Percentiles rank a stretch among this genome's conserved stretches.
phyloP scores from a whole-genome alignment of 2,888 invertebrate genomes.

The Agrochola lota region DNA sequence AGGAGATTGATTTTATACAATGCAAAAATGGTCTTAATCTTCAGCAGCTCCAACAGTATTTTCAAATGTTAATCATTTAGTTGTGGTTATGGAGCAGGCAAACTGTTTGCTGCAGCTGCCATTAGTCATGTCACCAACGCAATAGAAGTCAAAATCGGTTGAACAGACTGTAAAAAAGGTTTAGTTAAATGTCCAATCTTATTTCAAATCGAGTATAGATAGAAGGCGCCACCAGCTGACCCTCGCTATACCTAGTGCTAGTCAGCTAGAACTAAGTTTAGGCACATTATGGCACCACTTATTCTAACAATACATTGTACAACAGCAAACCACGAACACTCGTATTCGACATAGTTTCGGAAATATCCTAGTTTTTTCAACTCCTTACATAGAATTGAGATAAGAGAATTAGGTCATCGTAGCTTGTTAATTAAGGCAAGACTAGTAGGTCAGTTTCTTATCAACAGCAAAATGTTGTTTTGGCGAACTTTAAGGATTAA shows the following conservation, averaged over 20 bases:
- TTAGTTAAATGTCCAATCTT: too few species aligned
- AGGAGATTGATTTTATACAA: too few species aligned
- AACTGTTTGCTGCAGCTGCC: too few species aligned
- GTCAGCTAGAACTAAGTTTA: not conserved
- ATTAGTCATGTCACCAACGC: too few species aligned
- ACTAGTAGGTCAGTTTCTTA: slow-evolving; percentile 14
- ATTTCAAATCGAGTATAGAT: too few species aligned
- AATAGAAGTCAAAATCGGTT: too few species aligned
- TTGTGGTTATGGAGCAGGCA: too few species aligned
- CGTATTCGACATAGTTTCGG: not conserved
- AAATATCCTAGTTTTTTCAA: slow-evolving; percentile 21
- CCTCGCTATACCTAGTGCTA: not conserved
- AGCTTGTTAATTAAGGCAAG: slow-evolving; percentile 15
- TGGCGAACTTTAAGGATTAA: not conserved
- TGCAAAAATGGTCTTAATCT: too few species aligned
- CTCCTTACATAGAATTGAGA: slow-evolving; percentile 14
- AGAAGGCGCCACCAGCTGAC: not conserved
- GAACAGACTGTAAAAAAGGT: too few species aligned
- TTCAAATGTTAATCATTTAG: too few species aligned
- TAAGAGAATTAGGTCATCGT: slow-evolving; percentile 37
- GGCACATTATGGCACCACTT: not conserved
- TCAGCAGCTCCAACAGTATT: too few species aligned
- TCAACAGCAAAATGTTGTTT: not conserved
- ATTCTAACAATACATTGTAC: not conserved
- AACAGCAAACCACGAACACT: not conserved